Evolutionary conservation across 2,888 invertebrate species (phyloP), one percentile per base, ranked within the genome.

Genomic region (Gisinianus flammeolus): DNA sequence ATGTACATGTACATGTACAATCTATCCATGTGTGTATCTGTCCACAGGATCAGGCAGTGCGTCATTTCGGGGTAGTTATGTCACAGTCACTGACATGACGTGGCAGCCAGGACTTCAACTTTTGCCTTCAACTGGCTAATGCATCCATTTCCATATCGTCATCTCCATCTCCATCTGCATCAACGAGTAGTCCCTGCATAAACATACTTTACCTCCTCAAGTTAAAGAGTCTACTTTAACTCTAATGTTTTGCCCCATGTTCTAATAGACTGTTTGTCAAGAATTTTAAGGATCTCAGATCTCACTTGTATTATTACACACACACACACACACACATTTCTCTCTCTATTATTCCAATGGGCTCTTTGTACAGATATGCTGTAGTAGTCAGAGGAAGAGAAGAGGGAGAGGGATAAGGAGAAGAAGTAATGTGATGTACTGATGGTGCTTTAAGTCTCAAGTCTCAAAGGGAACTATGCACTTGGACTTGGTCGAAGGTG

Each of bases 61-160:
- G 58, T 58, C 22, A 58, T 8, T 22, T n/a, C 12, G 62, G 16
- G 12, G 44, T 44, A 44, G 44, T 6, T 44, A 6, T 44, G 19
- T 44, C 44, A 44, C 44, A 12, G 44, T 44, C 44, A 44, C 44
- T 62, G 62, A 62, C 62, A 62, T 62, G 62, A 62, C 62, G 62
- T 62, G 62, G 62, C 62, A 62, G 24, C 26, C 62, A 5, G 10
- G 28, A 62, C 28, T 4, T 62, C 3, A 44, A 44, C 44, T 44
- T 44, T 44, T 44, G 3, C 44, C 44, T 44, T 44, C 3, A n/a
- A 44, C 44, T 44, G 16, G 12, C 44, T 35, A 12, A 44, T 44
- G 35, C 44, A 44, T 44, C 12, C 35, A 44, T 44, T 16, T 44
- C 44, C 44, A 12, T 44, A 44, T 44, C 44, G 44, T 44, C 44